Conservation (phyloP, 2,797 vertebrate genomes). For the Gouania willdenowi region DNA sequence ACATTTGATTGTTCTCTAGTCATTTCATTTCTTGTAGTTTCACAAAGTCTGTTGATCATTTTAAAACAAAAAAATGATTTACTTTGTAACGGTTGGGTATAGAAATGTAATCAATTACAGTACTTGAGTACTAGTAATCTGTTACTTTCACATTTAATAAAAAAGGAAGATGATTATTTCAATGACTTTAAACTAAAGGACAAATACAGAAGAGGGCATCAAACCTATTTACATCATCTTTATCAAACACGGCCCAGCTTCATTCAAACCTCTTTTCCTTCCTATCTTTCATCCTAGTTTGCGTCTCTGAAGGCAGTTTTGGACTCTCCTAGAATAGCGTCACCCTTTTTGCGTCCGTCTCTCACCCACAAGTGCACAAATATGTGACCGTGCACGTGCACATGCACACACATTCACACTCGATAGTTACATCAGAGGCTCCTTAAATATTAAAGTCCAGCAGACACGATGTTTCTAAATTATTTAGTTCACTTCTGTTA, state of each 20-base stretch:
- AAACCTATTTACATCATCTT: background rate
- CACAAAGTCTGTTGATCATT: too few relatives aligned
- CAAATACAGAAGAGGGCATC: background rate
- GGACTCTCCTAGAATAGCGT: slow-evolving; percentile 27
- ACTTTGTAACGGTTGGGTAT: too few relatives aligned
- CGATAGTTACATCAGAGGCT: slow-evolving; percentile 64
- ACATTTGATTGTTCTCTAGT: too few relatives aligned
- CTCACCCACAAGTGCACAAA: slow-evolving; percentile 34
- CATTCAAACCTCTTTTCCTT: slow-evolving; percentile 10
- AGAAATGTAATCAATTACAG: too few relatives aligned
- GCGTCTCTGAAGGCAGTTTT: background rate
- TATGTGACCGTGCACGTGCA: slow-evolving; percentile 6
- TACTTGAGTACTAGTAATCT: too few relatives aligned
- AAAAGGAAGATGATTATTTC: too few relatives aligned
- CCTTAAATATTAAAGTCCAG: slow-evolving; percentile 65
- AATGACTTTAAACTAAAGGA: background rate
- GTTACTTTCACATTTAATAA: too few relatives aligned
- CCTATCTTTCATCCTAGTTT: slow-evolving; percentile 6
- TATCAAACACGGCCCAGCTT: background rate
- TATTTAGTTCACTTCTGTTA: slow-evolving; percentile 66
- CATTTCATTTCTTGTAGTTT: too few relatives aligned
- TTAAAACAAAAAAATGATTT: too few relatives aligned
- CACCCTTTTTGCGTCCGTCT: slow-evolving; percentile 36
- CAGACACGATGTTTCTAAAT: slow-evolving; percentile 69
- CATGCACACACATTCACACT: slow-evolving; percentile 33